A percentile compares a stretch with the other conserved stretches of the same genome.
phyloP scores from a whole-genome alignment of 2,797 vertebrate genomes.

The Thalassophryne amazonica region DNA sequence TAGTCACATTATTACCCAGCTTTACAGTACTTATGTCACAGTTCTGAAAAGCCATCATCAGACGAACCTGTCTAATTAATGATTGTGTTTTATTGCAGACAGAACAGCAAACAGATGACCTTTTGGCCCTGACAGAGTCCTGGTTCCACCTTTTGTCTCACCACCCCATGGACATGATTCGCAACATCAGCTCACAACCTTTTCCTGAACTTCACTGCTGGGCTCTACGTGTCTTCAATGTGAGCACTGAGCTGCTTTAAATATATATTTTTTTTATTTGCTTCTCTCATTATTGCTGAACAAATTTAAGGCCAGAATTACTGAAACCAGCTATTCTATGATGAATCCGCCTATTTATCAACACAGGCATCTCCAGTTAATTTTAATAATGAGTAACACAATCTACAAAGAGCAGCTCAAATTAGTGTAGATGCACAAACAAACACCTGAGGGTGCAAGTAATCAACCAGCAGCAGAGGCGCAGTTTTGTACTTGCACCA shows the following conservation, averaged over 20 bases:
- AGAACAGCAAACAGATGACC: slow-evolving; percentile 94
- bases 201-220: slow-evolving; percentile 93
- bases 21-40: background rate
- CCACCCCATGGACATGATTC: slow-evolving; percentile 87
- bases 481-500: too few relatives aligned
- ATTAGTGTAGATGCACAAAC: too few relatives aligned
- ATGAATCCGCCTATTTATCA: too few relatives aligned
- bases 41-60: background rate
- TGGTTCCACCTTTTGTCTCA: slow-evolving; percentile 88
- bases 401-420: too few relatives aligned
- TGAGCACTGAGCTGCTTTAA: slow-evolving; percentile 61
- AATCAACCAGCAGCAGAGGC: too few relatives aligned
- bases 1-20: too few relatives aligned
- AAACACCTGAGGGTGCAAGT: too few relatives aligned
- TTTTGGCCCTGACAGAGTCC: slow-evolving; percentile 87
- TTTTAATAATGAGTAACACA: too few relatives aligned
- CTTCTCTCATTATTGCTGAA: background rate
- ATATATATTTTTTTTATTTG: background rate
- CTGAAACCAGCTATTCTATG: too few relatives aligned
- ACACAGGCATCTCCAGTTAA: too few relatives aligned
- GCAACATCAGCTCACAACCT: slow-evolving; percentile 89
- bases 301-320: too few relatives aligned
- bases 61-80: background rate
- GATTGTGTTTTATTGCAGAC: slow-evolving; percentile 65
- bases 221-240: slow-evolving; percentile 86